Conservation (phyloP, 2,888 invertebrate genomes). For the Pandemis heparana region DNA sequence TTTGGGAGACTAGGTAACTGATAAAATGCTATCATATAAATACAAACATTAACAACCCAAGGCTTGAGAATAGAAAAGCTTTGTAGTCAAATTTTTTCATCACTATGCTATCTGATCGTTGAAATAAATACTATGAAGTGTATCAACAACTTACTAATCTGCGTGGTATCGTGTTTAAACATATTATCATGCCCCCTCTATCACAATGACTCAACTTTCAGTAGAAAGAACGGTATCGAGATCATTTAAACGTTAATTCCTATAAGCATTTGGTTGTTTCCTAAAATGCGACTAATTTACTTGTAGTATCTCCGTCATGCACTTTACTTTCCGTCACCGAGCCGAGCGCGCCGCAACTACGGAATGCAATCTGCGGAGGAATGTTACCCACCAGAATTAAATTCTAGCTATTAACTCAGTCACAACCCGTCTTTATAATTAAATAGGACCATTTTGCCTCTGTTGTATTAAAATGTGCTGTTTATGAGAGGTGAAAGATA, state of each 20-base stretch:
- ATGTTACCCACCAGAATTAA: conserved; percentile 75
- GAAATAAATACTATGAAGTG: no score
- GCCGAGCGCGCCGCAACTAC: conserved; percentile 55
- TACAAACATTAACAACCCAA: no score
- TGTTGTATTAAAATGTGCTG: conserved; percentile 44
- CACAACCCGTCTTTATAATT: conserved; percentile 55
- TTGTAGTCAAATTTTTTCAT: no score
- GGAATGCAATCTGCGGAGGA: conserved; percentile 82
- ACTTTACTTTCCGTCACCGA: conserved; percentile 26
- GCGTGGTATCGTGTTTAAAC: no score
- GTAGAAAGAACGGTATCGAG: neutral
- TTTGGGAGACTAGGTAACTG: no score
- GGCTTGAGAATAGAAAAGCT: no score
- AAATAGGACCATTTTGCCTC: conserved; percentile 51
- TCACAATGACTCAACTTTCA: no score
- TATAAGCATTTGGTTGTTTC: conserved; percentile 17
- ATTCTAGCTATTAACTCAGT: conserved; percentile 65
- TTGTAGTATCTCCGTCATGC: conserved; percentile 39
- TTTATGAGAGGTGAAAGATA: neutral
- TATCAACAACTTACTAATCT: no score
- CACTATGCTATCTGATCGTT: no score
- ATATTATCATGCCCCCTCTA: no score
- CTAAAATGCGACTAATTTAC: conserved; percentile 36
- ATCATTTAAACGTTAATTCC: neutral
- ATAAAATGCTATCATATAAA: no score